A percentile compares a stretch with the other conserved stretches of the same genome.
Conservation (phyloP, 2,888 invertebrate genomes). For the Dorcus hopei region DNA sequence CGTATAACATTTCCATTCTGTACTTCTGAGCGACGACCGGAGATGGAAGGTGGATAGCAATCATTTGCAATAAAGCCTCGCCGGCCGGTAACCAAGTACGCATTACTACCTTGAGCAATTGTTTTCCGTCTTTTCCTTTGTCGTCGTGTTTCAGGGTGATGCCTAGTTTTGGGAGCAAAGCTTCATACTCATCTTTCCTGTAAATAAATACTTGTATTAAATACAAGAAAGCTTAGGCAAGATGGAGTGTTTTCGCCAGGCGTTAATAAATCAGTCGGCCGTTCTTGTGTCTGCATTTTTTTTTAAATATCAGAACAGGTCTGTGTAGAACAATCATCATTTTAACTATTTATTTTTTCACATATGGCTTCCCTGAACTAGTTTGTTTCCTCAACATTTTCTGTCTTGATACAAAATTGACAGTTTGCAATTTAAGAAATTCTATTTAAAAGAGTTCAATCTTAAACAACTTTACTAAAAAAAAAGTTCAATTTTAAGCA, state of each 20-base stretch:
- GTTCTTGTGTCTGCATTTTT: constrained; percentile 57
- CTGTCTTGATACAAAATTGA: too few relatives aligned
- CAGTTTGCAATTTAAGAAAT: too few relatives aligned
- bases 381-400: too few relatives aligned
- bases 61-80: constrained; percentile 99
- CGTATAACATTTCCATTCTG: constrained; percentile 99
- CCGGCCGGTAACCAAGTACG: constrained; percentile 99
- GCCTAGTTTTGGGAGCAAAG: constrained; percentile 84
- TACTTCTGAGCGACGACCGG: constrained; percentile 99
- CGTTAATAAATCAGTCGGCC: constrained; percentile 54
- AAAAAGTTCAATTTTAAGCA: too few relatives aligned
- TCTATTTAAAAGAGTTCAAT: too few relatives aligned
- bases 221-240: neutral
- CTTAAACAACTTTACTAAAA: too few relatives aligned
- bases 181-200: constrained; percentile 90
- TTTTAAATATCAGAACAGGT: constrained; percentile 45
- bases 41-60: constrained; percentile 98
- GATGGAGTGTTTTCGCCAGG: neutral
- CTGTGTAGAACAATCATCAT: constrained; percentile 57
- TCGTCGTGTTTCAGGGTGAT: constrained; percentile 93
- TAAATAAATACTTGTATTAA: neutral
- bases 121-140: constrained; percentile 94
- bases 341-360: neutral
- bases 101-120: constrained; percentile 95
- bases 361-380: too few relatives aligned